Base-by-base conservation (phyloP, 2,797 vertebrate species). In the Onychomys arenicola region DNA sequence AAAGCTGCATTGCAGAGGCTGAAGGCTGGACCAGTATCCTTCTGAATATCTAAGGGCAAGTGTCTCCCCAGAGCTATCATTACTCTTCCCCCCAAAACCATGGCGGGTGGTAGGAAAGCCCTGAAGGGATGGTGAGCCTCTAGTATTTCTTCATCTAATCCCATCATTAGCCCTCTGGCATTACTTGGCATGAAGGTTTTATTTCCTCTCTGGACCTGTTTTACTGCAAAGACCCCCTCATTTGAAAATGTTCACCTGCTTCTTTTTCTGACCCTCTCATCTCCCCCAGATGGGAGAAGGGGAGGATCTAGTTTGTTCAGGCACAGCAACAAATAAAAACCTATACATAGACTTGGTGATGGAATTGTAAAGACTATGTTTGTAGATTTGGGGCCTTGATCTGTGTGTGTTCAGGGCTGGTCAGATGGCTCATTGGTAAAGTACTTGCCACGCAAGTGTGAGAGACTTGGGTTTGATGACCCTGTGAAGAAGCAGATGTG, bases 341-440 rank as follows among this genome's bases (percentile, higher is more conserved):
- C 90, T 57, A 46, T 0, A 40, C 6, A 19, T 10, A 85, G 34
- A 93, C 75, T 82, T 84, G 81, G 21, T 27, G 65, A 89, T 43
- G 61, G 65, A 75, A 89, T 49, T 89, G 49, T 77, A 83, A 88
- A 63, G 32, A n/a, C 75, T 77, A 57, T 96, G 78, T 95, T 96
- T 76, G 57, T 23, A 32, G 59, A 95, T 71, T 93, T 34, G 21
- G 46, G 21, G 57, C 46, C 82, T 95, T 77, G 77, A 69, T 40
- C 59, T 21, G 21, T 83, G 16, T 46, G 37, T 63, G 57, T 32
- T 43, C 27, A 21, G 67, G 25, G 34, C 65, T 71, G 49, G 11
- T 40, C 25, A 59, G 49, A 73, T 4, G 6, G 85, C 85, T 32
- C 49, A 21, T 4, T 29, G 23, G 10, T 19, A 40, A 73, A 37